Base-by-base conservation (phyloP, 2,113 vertebrate species). In the Entelurus aequoreus region DNA sequence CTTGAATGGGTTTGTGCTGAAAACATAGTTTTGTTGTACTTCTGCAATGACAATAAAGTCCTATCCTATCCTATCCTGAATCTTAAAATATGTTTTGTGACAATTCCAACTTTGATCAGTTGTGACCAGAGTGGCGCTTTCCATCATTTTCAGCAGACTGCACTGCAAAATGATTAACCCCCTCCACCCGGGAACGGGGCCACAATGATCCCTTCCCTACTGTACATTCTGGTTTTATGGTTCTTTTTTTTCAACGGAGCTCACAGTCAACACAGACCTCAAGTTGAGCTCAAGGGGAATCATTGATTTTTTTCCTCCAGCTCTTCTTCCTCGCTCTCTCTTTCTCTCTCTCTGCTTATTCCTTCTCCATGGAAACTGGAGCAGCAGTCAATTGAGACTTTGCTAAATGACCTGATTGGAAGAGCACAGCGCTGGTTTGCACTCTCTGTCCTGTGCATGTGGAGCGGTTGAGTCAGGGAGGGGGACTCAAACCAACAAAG, bases 361-460 rank as follows among this genome's bases (percentile, higher is more conserved):
- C 70, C 69, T 72, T 81, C 80, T 77, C 76, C 73, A 79, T 84
- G 77, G 82, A 81, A 83, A 85, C 84, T 71, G 69, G 70, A 82
- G 74, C 80, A 77, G 61, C 62, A 70, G 72, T 75, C 77, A 72
- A 59, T 76, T 71, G 62, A 80, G 77, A 72, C 28, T 86, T 79
- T 71, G 50, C 75, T 65, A 48, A 76, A 78, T 62, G 64, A 80
- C 69, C 77, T 74, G 75, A 76, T 69, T 70, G 69, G 67, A 63
- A 59, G 61, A 77, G 47, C 37, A 6, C 6, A 6, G 44, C 19
- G 61, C 54, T 57, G 66, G 62, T 76, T 68, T 64, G 63, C 65
- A 47, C 69, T 56, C 40, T 16, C 49, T 63, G 63, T 76, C 61
- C 60, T 78, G 65, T 52, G 57, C 54, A 61, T 65, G 73, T 9